These are phyloP conservation scores for Drosophila mauritiana DNA, from an alignment of 1,140 invertebrate genomes.

Conservation along the genomic window DNA sequence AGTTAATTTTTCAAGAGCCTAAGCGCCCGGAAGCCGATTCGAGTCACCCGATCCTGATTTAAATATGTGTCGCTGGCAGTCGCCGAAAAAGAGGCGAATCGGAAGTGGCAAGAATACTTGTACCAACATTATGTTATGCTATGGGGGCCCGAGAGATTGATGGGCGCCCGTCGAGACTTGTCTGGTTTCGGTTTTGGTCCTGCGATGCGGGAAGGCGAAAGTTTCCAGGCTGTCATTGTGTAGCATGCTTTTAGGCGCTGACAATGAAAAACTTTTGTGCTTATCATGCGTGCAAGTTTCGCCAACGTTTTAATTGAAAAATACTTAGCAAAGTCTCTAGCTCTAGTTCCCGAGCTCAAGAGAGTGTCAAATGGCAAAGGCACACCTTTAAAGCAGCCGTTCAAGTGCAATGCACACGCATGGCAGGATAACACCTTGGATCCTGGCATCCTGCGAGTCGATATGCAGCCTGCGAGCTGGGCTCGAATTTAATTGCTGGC, in stretches of 20 bases:
- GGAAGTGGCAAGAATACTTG: conserved; percentile 31
- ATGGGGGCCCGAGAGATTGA: conserved; percentile 59
- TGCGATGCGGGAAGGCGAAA: conserved; percentile 25
- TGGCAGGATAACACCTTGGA: conserved; percentile 25
- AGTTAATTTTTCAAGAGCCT: conserved; percentile 80
- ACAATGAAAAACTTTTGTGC: conserved; percentile 73
- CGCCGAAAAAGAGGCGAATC: conserved; percentile 33
- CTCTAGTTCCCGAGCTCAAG: conserved; percentile 26
- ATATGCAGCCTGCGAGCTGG: conserved; percentile 27
- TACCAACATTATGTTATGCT: conserved; percentile 57
- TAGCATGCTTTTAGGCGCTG: conserved; percentile 65
- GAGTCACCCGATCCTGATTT: conserved; percentile 57
- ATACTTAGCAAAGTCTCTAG: conserved; percentile 67
- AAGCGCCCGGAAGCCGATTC: conserved; percentile 65
- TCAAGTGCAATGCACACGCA: conserved; percentile 69
- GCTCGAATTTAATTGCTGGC: conserved; percentile 73
- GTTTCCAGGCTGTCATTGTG: conserved; percentile 42
- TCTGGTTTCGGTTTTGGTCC: not conserved
- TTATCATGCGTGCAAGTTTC: conserved; percentile 79
- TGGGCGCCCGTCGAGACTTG: conserved; percentile 55
- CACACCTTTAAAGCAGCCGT: conserved; percentile 32
- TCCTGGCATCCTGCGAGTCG: conserved; percentile 30
- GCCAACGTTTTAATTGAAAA: conserved; percentile 78
- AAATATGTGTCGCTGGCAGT: conserved; percentile 74
- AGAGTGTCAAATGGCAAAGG: conserved; percentile 67